Conservation (phyloP, 1,140 invertebrate species). For the Calephelis nemesis region DNA sequence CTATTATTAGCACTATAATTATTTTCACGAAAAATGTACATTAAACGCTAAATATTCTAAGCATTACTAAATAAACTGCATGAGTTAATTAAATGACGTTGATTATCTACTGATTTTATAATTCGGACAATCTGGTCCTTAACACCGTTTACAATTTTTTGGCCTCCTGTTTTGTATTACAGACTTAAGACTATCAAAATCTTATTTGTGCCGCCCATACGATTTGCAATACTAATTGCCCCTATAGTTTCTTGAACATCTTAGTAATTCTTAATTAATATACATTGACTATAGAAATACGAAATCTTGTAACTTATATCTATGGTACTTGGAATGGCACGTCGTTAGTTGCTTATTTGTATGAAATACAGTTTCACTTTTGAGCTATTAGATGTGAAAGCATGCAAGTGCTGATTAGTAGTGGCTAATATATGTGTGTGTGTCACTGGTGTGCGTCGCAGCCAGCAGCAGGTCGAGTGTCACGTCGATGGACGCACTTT, state of each 20-base stretch:
- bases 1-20: constrained; percentile 10
- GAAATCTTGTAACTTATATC: background rate
- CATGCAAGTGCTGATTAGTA: constrained; percentile 52
- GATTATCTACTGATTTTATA: constrained; percentile 1
- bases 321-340: background rate
- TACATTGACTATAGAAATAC: background rate
- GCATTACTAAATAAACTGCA: constrained; percentile 4
- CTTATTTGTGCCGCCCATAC: background rate
- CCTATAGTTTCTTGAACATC: background rate
- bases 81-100: constrained; percentile 3
- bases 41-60: constrained; percentile 1
- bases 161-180: background rate
- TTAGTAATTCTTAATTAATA: background rate
- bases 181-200: background rate
- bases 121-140: background rate
- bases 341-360: background rate
- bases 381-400: constrained; percentile 20
- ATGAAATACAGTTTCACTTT: constrained; percentile 5
- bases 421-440: constrained; percentile 72
- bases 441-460: constrained; percentile 77
- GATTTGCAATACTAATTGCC: background rate
- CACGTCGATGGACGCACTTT: constrained; percentile 84
- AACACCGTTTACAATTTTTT: constrained; percentile 1
- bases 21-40: background rate
- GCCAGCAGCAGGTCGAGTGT: constrained; percentile 81